Percentiles rank a stretch among this genome's conserved stretches.
Evolutionary conservation across 2,797 vertebrate species (phyloP).

Genomic region (Amphiprion clarkii): DNA sequence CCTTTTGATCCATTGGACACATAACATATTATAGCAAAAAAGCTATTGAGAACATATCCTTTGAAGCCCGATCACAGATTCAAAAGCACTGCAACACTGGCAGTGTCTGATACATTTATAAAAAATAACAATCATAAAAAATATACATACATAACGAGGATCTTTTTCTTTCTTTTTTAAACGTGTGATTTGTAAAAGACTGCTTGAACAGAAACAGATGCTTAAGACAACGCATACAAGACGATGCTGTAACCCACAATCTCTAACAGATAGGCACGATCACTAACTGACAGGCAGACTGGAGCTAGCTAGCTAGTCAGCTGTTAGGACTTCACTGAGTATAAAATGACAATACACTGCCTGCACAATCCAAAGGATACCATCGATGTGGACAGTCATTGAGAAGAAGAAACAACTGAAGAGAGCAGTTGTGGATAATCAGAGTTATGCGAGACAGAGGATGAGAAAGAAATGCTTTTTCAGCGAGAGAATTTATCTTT

Average conservation of each 20-base stretch:
- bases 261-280: constrained; percentile 75
- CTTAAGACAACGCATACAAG: constrained; percentile 66
- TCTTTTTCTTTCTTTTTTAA: constrained; percentile 67
- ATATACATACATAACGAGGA: constrained; percentile 76
- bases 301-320: constrained; percentile 66
- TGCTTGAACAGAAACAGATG: constrained; percentile 66
- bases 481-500: constrained; percentile 35
- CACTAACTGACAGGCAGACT: constrained; percentile 75
- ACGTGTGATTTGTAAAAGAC: constrained; percentile 78
- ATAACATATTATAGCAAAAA: constrained; percentile 78
- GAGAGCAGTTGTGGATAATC: constrained; percentile 52
- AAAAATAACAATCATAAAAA: constrained; percentile 85
- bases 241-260: constrained; percentile 75
- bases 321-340: constrained; percentile 71
- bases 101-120: constrained; percentile 80
- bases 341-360: constrained; percentile 66
- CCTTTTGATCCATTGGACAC: constrained; percentile 82
- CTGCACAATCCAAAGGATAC: constrained; percentile 72
- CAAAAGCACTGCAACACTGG: constrained; percentile 79
- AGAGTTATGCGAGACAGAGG: constrained; percentile 52
- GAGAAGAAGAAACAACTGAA: constrained; percentile 48
- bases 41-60: constrained; percentile 81
- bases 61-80: constrained; percentile 84
- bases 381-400: constrained; percentile 55
- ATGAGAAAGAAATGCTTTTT: constrained; percentile 39